Evolutionary conservation across 1,140 invertebrate species (phyloP), one percentile per base, ranked within the genome.

Genomic region (Scylla paramamosain): DNA sequence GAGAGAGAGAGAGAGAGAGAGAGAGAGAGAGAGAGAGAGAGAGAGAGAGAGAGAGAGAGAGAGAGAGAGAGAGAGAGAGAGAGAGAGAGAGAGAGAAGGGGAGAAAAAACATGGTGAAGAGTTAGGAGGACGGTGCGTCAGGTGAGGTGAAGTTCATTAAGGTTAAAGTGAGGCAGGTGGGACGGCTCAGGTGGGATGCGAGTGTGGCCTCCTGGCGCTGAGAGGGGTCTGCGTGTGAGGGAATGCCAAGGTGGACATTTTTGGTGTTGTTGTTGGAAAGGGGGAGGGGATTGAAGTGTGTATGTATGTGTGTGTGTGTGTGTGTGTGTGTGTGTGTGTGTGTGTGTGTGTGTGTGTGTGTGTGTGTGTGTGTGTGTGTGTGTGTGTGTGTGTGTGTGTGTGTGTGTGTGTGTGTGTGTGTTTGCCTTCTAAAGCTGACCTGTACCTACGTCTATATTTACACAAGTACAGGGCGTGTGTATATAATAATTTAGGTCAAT

Each of bases 141-240:
- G 67, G 67, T 77, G 67, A 77, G 67, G 67, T 77, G 67, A 77
- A 77, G 67, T 77, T 77, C 67, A 77, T 77, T 77, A 77, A 77
- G 67, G 67, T 77, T 25, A n/a, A n/a, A n/a, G 67, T 77, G 67
- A n/a, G 67, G 67, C 25, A n/a, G 16, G 67, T 77, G 67, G 0
- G 20, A 59, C 20, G 52, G 52, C 52, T 59, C 20, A 20, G 52
- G 52, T 20, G 52, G 52, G 52, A 0, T 0, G 52, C 52, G 52
- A 59, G 52, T 59, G 52, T 77, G 67, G 67, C 67, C 67, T 77
- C 67, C 16, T 77, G 67, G 12, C 25, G 67, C 67, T 77, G 67
- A 77, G n/a, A 77, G 20, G 67, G 67, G 67, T 7, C 1, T 7
- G 67, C 25, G 67, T 25, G 20, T 25, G 25, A 77, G 67, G 67